Base-by-base conservation (phyloP, 2,888 invertebrate genomes). In the Alentia gelatinosa region DNA sequence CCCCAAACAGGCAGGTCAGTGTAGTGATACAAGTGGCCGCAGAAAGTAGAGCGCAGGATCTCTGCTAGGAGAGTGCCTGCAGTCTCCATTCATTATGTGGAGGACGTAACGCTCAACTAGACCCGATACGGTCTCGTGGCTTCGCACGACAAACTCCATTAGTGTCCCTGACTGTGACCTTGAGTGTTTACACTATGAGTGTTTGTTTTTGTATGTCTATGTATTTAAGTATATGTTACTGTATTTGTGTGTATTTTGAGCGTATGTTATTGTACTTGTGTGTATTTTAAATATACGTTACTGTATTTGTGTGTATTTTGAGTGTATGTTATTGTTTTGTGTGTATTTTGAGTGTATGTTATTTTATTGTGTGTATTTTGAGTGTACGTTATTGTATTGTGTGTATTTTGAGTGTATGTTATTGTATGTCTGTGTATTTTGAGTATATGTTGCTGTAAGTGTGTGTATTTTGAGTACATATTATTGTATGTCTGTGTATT, bases 231-330 rank as follows among this genome's bases (percentile, higher is more conserved):
- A 5, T 89, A 15, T 89, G 89, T 89, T 5, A 40, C 15, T 89
- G 47, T 89, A 40, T 47, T 23, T 47, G 40, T 89, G n/a, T 89
- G 37, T 89, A 47, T n/a, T n/a, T n/a, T n/a, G n/a, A 19, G 47
- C 42, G 37, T 89, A 7, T 89, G 74, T 74, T 30, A 26, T 19
- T 89, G 47, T 89, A 23, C 42, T 23, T 47, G 47, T 47, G 40
- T 89, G n/a, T 89, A 33, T n/a, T n/a, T n/a, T n/a, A n/a, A 19
- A 47, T 89, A 33, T 89, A 7, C 42, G 40, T 89, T 9, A 26
- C 12, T 74, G 74, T 74, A 9, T 74, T 9, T 9, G 74, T 74
- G 26, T 74, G 26, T 74, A n/a, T 74, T 7, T 74, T n/a, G 47
- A 15, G 74, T 74, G 26, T n/a, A 23, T 74, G 74, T n/a, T n/a